These are phyloP conservation scores for Pelecanoides urinatrix DNA, from an alignment of 2,113 vertebrate genomes.

Conservation along the genomic window DNA sequence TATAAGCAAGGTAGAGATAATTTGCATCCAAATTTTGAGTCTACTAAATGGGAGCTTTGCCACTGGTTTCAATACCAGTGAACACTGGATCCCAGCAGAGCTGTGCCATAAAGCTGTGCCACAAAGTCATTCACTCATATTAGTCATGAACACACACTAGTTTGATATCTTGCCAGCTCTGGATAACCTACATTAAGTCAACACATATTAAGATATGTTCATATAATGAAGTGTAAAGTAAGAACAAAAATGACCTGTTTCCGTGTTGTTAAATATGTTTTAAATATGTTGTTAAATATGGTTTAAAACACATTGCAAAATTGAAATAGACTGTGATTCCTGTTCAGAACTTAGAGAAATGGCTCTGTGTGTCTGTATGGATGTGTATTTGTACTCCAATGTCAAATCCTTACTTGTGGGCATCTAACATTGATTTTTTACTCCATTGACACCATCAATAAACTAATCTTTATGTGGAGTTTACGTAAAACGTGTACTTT, in stretches of 20 bases:
- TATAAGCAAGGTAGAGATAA: not conserved
- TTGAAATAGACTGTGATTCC: not conserved
- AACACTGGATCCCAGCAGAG: not conserved
- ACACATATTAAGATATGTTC: not conserved
- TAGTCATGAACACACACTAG: not conserved
- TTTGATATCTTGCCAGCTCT: not conserved
- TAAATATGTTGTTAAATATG: not conserved
- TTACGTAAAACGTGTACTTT: not conserved
- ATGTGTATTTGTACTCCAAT: not conserved
- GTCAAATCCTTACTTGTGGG: not conserved
- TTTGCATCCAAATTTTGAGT: not conserved
- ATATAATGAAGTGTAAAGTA: not conserved
- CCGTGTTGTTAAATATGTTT: not conserved
- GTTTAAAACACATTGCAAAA: not conserved
- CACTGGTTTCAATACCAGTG: not conserved
- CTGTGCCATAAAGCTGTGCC: not conserved
- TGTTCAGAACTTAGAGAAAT: not conserved
- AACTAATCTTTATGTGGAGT: not conserved
- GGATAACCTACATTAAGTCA: not conserved
- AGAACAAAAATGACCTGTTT: not conserved
- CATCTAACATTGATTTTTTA: not conserved
- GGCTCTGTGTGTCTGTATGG: not conserved
- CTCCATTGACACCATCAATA: not conserved
- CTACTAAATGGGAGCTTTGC: not conserved
- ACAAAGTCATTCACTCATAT: not conserved